These are phyloP conservation scores for Norana najaformis DNA, from an alignment of 2,888 invertebrate genomes.

Conservation along the genomic window DNA sequence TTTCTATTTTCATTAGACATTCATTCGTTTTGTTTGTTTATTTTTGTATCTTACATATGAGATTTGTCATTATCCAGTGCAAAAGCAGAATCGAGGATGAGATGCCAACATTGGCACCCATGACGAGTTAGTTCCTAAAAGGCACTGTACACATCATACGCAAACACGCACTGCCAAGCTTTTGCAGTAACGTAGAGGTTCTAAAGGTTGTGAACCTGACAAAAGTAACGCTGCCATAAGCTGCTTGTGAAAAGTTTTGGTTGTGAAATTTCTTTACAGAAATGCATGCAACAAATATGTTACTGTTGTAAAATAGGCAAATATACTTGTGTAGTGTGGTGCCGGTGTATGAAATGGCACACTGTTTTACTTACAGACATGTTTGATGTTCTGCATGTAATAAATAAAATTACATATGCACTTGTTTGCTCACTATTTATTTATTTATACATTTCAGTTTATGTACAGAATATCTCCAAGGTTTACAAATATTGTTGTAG, in stretches of 20 bases:
- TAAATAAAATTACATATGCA: no score
- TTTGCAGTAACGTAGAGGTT: background rate
- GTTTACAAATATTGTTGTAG: background rate
- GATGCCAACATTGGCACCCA: background rate
- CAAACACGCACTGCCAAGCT: background rate
- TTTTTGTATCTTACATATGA: background rate
- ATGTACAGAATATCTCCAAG: background rate
- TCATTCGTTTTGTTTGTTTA: background rate
- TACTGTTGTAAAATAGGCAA: slow-evolving; percentile 13
- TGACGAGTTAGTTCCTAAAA: background rate
- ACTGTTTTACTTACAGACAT: no score
- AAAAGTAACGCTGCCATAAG: background rate
- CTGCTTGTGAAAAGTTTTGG: background rate
- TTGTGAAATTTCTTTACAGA: slow-evolving; percentile 5
- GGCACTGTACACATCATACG: no score
- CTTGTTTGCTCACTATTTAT: no score
- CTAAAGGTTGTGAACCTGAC: background rate
- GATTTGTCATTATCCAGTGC: background rate
- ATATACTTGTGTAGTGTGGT: background rate
- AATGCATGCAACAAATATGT: background rate
- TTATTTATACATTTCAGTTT: background rate
- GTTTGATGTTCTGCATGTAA: no score
- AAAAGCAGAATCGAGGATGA: background rate
- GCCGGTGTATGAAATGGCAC: background rate
- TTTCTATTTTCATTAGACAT: background rate